Evolutionary conservation across 1,140 invertebrate species (phyloP).

Genomic region (Listronotus bonariensis): DNA sequence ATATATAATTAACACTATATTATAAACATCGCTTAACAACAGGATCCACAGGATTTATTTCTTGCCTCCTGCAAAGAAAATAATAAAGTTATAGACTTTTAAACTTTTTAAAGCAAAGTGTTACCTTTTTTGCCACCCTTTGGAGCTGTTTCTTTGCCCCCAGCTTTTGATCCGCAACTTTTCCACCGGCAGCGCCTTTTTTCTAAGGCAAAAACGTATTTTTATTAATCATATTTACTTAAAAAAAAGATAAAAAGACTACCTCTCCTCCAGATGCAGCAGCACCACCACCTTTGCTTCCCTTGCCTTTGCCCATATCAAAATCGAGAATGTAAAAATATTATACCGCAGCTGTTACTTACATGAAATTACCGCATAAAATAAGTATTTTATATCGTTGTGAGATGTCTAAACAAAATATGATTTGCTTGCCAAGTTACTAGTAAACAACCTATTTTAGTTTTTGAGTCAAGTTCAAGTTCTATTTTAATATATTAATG

Average conservation of each 20-base stretch:
- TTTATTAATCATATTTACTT: no score
- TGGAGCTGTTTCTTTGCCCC: conserved; percentile 3
- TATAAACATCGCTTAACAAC: not conserved
- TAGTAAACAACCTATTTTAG: no score
- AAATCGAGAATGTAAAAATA: not conserved
- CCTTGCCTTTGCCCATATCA: conserved; percentile 9
- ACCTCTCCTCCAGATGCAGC: not conserved
- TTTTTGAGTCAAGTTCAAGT: no score
- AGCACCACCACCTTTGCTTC: not conserved
- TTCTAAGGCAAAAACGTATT: no score
- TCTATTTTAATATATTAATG: no score
- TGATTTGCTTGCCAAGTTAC: no score
- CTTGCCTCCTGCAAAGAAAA: conserved; percentile 22
- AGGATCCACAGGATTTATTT: conserved; percentile 16
- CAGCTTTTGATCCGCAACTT: not conserved
- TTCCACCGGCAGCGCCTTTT: no score
- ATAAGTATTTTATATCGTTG: not conserved
- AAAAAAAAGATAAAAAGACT: not conserved
- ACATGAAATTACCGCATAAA: no score
- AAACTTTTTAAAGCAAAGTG: not conserved
- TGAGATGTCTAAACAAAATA: no score
- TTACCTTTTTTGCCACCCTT: conserved; percentile 29
- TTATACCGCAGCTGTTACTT: no score
- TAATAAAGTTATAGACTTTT: not conserved
- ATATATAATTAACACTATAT: conserved; percentile 8